Evolutionary conservation across 2,113 vertebrate genomes (phyloP).

Genomic region (Synchiropus splendidus): DNA sequence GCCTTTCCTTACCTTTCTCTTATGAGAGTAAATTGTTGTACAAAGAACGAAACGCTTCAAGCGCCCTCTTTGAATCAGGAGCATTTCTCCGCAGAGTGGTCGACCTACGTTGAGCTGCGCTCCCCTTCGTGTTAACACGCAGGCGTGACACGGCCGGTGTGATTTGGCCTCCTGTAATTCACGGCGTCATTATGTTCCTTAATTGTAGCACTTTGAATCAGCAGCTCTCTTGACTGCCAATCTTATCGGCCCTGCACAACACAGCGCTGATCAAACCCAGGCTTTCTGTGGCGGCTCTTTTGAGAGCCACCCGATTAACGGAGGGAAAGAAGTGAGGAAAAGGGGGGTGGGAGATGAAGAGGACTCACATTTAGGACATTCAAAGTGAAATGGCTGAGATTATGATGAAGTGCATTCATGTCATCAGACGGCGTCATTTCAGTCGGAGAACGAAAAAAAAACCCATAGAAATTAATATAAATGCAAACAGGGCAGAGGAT

Average conservation of each 20-base stretch:
- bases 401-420: not conserved
- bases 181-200: constrained; percentile 42
- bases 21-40: too few relatives aligned
- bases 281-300: too few relatives aligned
- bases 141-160: constrained; percentile 32
- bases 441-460: too few relatives aligned
- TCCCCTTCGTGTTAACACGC: constrained; percentile 38
- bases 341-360: constrained; percentile 4
- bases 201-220: constrained; percentile 47
- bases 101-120: constrained; percentile 15
- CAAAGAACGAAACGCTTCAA: too few relatives aligned
- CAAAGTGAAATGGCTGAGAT: constrained; percentile 9
- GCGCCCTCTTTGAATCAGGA: too few relatives aligned
- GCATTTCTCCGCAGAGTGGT: too few relatives aligned
- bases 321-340: constrained; percentile 25
- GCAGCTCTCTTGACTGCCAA: constrained; percentile 52
- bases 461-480: not conserved
- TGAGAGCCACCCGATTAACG: too few relatives aligned
- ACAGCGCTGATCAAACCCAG: constrained; percentile 56
- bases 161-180: constrained; percentile 37
- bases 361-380: constrained; percentile 5
- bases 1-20: too few relatives aligned
- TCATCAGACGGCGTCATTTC: not conserved
- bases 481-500: not conserved
- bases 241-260: constrained; percentile 61